Conservation (phyloP, 2,888 invertebrate species). For the Lycocerus yunnanus region DNA sequence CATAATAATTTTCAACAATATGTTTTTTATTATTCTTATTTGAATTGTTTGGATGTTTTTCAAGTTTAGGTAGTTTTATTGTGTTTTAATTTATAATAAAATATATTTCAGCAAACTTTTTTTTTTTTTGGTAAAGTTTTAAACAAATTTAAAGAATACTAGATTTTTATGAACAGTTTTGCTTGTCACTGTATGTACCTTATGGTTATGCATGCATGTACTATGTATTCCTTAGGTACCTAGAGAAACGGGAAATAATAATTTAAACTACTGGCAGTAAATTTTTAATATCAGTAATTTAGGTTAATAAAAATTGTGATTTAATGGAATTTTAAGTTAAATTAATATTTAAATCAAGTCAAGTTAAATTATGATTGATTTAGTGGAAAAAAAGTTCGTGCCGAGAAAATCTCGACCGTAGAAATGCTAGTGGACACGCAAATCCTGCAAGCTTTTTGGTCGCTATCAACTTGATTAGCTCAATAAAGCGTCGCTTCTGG, state of each 20-base stretch:
- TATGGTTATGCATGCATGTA: no score
- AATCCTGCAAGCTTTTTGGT: conserved; percentile 11
- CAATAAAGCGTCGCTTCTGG: conserved; percentile 34
- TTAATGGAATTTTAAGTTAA: neutral
- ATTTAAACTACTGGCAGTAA: neutral
- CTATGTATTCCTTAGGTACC: no score
- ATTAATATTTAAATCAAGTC: neutral
- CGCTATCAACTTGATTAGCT: conserved; percentile 34
- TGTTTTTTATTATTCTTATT: no score
- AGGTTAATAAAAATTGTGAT: neutral
- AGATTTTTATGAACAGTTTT: no score
- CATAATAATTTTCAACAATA: no score
- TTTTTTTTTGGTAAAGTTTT: no score
- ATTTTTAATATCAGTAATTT: neutral
- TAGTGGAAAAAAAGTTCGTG: conserved; percentile 4
- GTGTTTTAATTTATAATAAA: no score
- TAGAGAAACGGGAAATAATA: neutral
- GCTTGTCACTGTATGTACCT: no score
- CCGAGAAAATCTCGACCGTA: neutral
- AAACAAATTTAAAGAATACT: no score
- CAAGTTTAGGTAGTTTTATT: no score
- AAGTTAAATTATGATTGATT: conserved; percentile 1
- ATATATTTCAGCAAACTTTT: no score
- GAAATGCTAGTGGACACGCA: conserved; percentile 18
- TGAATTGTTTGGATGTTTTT: no score